Evolutionary conservation across 1,140 invertebrate species (phyloP).

Genomic region (Drosophila varians): DNA sequence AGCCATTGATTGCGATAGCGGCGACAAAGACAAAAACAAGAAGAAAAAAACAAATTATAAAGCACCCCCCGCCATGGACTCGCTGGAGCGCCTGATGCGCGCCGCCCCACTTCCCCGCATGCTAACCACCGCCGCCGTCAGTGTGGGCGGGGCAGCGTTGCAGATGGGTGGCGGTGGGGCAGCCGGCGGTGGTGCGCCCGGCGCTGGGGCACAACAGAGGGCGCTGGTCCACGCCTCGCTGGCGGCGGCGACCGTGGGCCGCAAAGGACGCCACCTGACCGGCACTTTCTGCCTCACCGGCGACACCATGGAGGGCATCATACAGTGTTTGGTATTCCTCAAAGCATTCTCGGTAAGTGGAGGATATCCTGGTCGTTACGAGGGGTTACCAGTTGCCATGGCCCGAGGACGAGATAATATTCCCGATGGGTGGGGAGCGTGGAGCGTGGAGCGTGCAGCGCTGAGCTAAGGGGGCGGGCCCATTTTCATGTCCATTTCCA

Average conservation of each 20-base stretch:
- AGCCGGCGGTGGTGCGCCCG: conserved; percentile 28
- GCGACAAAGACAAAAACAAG: conserved; percentile 5
- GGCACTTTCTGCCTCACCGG: conserved; percentile 94
- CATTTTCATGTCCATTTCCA: background rate
- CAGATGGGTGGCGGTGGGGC: conserved; percentile 78
- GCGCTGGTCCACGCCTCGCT: conserved; percentile 90
- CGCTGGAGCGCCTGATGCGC: conserved; percentile 90
- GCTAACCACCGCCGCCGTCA: conserved; percentile 84
- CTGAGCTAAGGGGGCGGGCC: no score
- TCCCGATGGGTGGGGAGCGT: background rate
- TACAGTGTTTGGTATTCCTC: conserved; percentile 95
- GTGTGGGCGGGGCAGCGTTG: conserved; percentile 82
- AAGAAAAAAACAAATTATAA: no score
- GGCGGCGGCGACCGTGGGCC: conserved; percentile 88
- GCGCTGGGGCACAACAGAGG: conserved; percentile 85
- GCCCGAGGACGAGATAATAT: background rate
- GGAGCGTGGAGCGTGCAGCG: no score
- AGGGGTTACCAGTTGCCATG: background rate
- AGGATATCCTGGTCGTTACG: background rate
- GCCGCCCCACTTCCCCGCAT: conserved; percentile 87
- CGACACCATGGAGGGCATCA: conserved; percentile 96
- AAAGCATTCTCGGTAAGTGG: conserved; percentile 95
- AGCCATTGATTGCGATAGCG: background rate
- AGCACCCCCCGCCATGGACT: conserved; percentile 90
- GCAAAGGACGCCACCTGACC: conserved; percentile 91